Percentiles rank a stretch among this genome's conserved stretches.
Evolutionary conservation across 1,140 invertebrate species (phyloP).

Genomic region (Camponotus vicinus): DNA sequence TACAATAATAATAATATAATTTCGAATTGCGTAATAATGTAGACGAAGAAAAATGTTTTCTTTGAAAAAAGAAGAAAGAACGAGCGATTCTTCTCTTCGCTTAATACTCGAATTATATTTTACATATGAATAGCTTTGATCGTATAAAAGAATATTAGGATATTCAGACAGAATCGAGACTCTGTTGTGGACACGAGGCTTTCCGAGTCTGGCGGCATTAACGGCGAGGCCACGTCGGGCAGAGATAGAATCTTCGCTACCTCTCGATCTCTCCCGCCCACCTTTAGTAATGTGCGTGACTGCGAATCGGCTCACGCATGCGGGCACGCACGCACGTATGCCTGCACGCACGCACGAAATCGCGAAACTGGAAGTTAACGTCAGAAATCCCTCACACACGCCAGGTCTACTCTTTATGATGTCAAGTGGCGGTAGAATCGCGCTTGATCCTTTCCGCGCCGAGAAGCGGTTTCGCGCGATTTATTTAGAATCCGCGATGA

Average conservation of each 20-base stretch:
- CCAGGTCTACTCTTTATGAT: conserved; percentile 24
- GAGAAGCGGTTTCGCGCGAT: conserved; percentile 39
- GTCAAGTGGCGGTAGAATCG: conserved; percentile 17
- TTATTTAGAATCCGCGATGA: conserved; percentile 40
- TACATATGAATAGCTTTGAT: neutral
- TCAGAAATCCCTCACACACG: conserved; percentile 53
- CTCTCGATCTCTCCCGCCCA: conserved; percentile 52
- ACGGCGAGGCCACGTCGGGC: conserved; percentile 75
- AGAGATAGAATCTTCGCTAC: conserved; percentile 73
- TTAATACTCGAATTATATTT: neutral
- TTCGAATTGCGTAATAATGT: neutral
- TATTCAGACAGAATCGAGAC: conserved; percentile 14
- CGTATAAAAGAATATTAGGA: neutral
- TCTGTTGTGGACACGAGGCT: conserved; percentile 46
- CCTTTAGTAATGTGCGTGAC: conserved; percentile 74
- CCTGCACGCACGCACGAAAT: conserved; percentile 44
- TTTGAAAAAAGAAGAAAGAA: neutral
- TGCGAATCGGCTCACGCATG: conserved; percentile 68
- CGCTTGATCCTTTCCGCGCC: conserved; percentile 67
- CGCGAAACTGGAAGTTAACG: conserved; percentile 31
- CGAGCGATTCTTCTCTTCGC: neutral
- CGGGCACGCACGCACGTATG: conserved; percentile 65
- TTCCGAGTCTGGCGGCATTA: conserved; percentile 70
- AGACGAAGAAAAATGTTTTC: neutral
- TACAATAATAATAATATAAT: neutral